A percentile compares a stretch with the other conserved stretches of the same genome.
Conservation (phyloP, 2,113 vertebrate species). For the Oncorhynchus kisutch region DNA sequence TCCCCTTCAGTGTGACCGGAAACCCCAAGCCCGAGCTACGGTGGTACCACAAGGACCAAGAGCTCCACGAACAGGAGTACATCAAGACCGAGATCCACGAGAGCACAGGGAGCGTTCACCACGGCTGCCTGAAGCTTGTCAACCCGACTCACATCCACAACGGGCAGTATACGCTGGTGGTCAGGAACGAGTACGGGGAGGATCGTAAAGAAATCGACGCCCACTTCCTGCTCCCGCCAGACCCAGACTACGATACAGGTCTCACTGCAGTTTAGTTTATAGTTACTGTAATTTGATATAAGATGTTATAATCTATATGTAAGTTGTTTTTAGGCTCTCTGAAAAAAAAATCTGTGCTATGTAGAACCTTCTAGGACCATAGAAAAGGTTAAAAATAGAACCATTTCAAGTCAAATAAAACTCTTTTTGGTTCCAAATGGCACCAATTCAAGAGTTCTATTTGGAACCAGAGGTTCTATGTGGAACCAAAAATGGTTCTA, state of each 20-base stretch:
- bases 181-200: slow-evolving; percentile 84
- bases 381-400: too few relatives aligned
- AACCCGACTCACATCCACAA: slow-evolving; percentile 97
- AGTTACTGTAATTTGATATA: neutral
- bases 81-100: slow-evolving; percentile 89
- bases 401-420: too few relatives aligned
- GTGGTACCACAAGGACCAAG: slow-evolving; percentile 86
- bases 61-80: slow-evolving; percentile 85
- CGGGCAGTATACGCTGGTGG: slow-evolving; percentile 88
- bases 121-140: slow-evolving; percentile 93
- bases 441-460: too few relatives aligned
- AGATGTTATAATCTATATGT: too few relatives aligned
- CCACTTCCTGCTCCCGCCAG: slow-evolving; percentile 87
- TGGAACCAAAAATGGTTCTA: too few relatives aligned
- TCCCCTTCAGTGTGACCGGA: slow-evolving; percentile 93
- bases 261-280: neutral
- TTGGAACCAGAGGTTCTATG: too few relatives aligned
- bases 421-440: too few relatives aligned
- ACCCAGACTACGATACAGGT: slow-evolving; percentile 59
- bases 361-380: too few relatives aligned
- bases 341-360: too few relatives aligned
- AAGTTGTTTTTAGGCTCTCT: too few relatives aligned
- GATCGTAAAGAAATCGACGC: slow-evolving; percentile 85
- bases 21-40: slow-evolving; percentile 89
- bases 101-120: slow-evolving; percentile 86